Evolutionary conservation across 2,888 invertebrate species (phyloP).

Genomic region (Parnassius glacialis): DNA sequence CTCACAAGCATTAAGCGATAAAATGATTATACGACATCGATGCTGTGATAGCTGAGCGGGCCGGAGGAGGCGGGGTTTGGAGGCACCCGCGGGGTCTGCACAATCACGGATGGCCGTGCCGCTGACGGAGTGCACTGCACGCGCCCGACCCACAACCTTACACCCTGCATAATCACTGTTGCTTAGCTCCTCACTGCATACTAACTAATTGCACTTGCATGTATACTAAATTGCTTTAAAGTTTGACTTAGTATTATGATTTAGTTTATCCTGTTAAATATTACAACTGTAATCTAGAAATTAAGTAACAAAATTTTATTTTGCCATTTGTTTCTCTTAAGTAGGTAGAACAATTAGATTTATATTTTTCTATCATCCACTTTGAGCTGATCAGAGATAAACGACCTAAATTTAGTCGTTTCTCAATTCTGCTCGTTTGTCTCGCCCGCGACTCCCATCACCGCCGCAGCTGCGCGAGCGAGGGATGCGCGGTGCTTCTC

Average conservation of each 20-base stretch:
- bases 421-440: slow-evolving; percentile 49
- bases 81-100: slow-evolving; percentile 57
- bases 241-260: slow-evolving; percentile 23
- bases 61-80: slow-evolving; percentile 77
- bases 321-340: slow-evolving; percentile 37
- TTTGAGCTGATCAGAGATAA: slow-evolving; percentile 44
- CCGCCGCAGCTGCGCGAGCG: slow-evolving; percentile 45
- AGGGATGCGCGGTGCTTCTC: slow-evolving; percentile 64
- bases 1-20: slow-evolving; percentile 80
- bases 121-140: slow-evolving; percentile 46
- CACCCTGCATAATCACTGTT: slow-evolving; percentile 60
- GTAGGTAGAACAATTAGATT: slow-evolving; percentile 50
- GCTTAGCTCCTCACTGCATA: slow-evolving; percentile 27
- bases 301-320: slow-evolving; percentile 24
- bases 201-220: slow-evolving; percentile 22
- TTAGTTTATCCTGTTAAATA: slow-evolving; percentile 4
- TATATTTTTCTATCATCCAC: slow-evolving; percentile 71
- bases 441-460: slow-evolving; percentile 52
- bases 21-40: slow-evolving; percentile 75
- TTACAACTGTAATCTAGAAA: slow-evolving; percentile 11
- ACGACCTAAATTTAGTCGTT: slow-evolving; percentile 19
- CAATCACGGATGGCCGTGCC: slow-evolving; percentile 66
- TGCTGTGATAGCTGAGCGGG: slow-evolving; percentile 68
- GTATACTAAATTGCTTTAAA: slow-evolving; percentile 23
- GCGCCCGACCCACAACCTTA: slow-evolving; percentile 54